Evolutionary conservation across 2,113 vertebrate genomes (phyloP), one percentile per base, ranked within the genome.

Genomic region (Rhynchopsitta pachyrhyncha): DNA sequence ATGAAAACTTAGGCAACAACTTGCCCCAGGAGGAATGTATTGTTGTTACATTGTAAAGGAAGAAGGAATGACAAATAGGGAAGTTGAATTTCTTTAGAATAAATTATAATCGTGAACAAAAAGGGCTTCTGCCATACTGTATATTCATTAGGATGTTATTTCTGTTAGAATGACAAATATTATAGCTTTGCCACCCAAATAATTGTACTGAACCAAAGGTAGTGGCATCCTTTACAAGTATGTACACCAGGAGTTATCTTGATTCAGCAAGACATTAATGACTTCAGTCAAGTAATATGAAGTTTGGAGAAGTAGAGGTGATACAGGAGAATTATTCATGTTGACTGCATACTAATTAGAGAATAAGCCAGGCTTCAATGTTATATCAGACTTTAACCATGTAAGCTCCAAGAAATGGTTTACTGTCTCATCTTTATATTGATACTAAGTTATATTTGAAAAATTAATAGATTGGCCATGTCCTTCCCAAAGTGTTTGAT

Each of bases 401-500:
- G 2, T 41, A 74, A 50, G 22, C 11, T 64, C 70, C 22, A 47
- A 53, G 69, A 88, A 93, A 69, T 49, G 9, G 47, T 76, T 95
- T 87, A 42, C 62, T 66, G 11, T 42, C 64, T 86, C 57, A 82
- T 87, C 41, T 86, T 94, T 49, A 19, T 88, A 55, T 86, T 85
- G 82, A 81, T 91, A 50, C 11, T 52, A 66, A 85, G 27, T 64
- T 88, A 59, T 86, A 77, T 77, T 86, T 91, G 60, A 94, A 76
- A 90, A 95, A 92, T 49, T 57, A 93, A 67, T 35, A 82, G 27
- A 69, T 92, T 69, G 5, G 47, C 25, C 17, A 35, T 31, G 16
- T 85, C 46, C 33, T 90, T 64, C 68, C 31, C 79, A 77, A 86
- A 88, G 85, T 31, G 39, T 77, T 90, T 96, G 93, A 97, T 96